Evolutionary conservation across 2,113 vertebrate species (phyloP).

Genomic region (Benthochromis sp.): DNA sequence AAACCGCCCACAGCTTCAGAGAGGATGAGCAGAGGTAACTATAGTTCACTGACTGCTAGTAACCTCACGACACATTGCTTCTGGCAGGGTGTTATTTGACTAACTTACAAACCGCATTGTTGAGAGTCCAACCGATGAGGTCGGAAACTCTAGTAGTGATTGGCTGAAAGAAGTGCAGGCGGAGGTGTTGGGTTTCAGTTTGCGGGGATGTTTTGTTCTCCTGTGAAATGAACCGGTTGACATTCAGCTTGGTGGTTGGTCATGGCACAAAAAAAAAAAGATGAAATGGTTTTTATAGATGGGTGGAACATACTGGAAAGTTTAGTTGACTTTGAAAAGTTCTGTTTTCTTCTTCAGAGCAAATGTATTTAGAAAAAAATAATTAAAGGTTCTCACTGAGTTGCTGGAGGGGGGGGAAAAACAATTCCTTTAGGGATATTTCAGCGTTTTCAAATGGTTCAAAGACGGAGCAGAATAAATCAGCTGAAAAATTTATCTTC

Average conservation of each 20-base stretch:
- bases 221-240: not conserved
- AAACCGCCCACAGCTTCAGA: not conserved
- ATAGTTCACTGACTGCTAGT: conserved; percentile 64
- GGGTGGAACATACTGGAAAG: not conserved
- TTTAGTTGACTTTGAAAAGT: not conserved
- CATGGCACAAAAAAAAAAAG: not conserved
- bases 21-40: conserved; percentile 49
- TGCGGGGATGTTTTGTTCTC: conserved; percentile 47
- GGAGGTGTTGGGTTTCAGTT: conserved; percentile 62
- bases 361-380: not conserved
- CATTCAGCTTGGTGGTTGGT: not conserved
- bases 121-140: conserved; percentile 33
- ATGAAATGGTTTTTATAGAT: not conserved
- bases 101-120: conserved; percentile 64
- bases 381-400: not conserved
- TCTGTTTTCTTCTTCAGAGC: not conserved
- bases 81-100: conserved; percentile 48
- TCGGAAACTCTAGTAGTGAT: conserved; percentile 14
- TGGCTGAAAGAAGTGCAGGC: conserved; percentile 40
- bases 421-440: not conserved
- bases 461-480: not conserved
- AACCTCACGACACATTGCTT: conserved; percentile 47
- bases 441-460: not conserved
- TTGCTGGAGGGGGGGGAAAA: not conserved
- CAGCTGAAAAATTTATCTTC: not conserved